Base-by-base conservation (phyloP, 1,140 invertebrate genomes). In the Plodia interpunctella region DNA sequence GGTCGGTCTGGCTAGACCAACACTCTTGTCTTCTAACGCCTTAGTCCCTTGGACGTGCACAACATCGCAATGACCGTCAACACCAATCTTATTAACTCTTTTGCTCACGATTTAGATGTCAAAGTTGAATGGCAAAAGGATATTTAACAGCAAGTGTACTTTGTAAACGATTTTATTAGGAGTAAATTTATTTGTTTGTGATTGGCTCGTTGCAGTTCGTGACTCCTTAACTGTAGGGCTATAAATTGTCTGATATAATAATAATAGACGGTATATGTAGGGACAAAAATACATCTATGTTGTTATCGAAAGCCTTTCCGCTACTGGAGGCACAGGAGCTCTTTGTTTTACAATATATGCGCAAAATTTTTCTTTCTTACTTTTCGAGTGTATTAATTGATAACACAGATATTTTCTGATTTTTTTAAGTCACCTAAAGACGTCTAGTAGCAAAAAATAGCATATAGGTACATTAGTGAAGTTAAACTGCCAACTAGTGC, bases 131-230 rank as follows among this genome's bases (percentile, higher is more conserved):
- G 2, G 51, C 19, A 25, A 25, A 25, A 25, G 19, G 5, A 19
- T 6, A n/a, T 53, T 21, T 6, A n/a, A 21, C 17, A 13, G 21
- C 10, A n/a, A 25, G 15, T 15, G 38, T 44, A 15, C 38, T 44
- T 21, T 11, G 20, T 53, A 25, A 53, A 53, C 51, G 20, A 53
- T 53, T 53, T 53, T 53, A 53, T 21, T 25, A 17, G 11, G 19
- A 53, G 51, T 53, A 25, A 53, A 53, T 53, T 53, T 53, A 53
- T 53, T 53, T 53, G 51, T 53, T 53, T 53, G 51, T 53, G 21
- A 44, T 44, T 44, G 38, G 38, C 38, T 44, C 38, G 10, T n/a
- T 44, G 38, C 13, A 51, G 51, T 25, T 25, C 51, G 51, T 53
- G 21, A 20, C 20, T 21, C 44, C 5, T 9, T 51, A 19, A 51